A percentile compares a stretch with the other conserved stretches of the same genome.
Evolutionary conservation across 2,888 invertebrate genomes (phyloP).

Genomic region (Polietes domitor): DNA sequence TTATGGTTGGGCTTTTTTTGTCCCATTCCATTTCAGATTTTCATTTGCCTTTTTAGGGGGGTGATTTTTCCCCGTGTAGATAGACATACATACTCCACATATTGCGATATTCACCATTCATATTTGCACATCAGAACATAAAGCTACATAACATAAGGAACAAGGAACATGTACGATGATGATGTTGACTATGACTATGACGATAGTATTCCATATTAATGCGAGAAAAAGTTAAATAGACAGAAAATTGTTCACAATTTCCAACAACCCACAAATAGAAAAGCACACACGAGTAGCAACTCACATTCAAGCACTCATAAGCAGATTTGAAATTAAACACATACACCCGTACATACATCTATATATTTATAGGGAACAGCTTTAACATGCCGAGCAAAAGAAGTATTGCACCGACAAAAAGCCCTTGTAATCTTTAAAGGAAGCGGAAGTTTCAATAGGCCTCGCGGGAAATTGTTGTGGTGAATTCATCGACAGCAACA

Average conservation of each 20-base stretch:
- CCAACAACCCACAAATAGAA: conserved; percentile 7
- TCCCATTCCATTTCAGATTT: too few species aligned
- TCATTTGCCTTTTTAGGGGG: too few species aligned
- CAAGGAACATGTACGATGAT: conserved; percentile 41
- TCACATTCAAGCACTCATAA: neutral
- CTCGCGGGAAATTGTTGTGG: neutral
- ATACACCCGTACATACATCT: neutral
- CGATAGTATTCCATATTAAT: conserved; percentile 43
- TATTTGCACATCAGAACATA: neutral
- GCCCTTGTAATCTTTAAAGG: conserved; percentile 7
- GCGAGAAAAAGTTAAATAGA: conserved; percentile 75
- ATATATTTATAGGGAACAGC: too few species aligned
- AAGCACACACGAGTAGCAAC: neutral
- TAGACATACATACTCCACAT: conserved; percentile 41
- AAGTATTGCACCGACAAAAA: neutral
- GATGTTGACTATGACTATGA: conserved; percentile 24
- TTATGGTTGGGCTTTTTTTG: too few species aligned
- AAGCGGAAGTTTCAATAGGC: conserved; percentile 7
- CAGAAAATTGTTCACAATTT: conserved; percentile 78
- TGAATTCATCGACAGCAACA: neutral
- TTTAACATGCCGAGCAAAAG: neutral
- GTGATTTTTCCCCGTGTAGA: conserved; percentile 29
- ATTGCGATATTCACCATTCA: too few species aligned
- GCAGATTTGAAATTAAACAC: neutral
- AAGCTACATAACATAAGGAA: neutral